Evolutionary conservation across 2,113 vertebrate species (phyloP).

Genomic region (Eulacestoma nigropectus): DNA sequence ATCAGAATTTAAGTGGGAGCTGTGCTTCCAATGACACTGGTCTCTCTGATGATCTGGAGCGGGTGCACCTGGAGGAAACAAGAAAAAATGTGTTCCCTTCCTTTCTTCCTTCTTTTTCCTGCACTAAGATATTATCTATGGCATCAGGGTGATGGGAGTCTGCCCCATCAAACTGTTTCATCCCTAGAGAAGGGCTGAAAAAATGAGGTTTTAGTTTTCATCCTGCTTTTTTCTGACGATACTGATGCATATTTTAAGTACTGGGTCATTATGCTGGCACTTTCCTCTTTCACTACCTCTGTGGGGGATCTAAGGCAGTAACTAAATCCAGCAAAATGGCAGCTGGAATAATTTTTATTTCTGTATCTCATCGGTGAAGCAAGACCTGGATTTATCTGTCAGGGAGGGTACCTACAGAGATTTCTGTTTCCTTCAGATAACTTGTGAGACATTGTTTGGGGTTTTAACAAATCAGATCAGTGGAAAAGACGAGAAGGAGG

Average conservation of each 20-base stretch:
- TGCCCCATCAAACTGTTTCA: neutral
- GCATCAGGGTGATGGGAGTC: neutral
- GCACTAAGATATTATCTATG: rapidly evolving
- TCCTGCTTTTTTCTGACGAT: neutral
- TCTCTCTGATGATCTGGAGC: neutral
- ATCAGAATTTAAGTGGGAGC: neutral
- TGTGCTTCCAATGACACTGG: neutral
- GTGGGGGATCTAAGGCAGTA: neutral
- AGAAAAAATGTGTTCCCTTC: neutral
- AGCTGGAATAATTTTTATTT: neutral
- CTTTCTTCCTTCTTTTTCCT: neutral
- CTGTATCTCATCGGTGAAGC: neutral
- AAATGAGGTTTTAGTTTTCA: neutral
- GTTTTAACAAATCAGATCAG: neutral
- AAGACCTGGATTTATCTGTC: neutral
- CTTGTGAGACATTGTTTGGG: neutral
- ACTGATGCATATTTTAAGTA: neutral
- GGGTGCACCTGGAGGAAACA: neutral
- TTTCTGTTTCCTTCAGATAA: neutral
- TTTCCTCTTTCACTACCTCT: neutral
- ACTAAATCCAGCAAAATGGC: neutral
- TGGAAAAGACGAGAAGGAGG: neutral
- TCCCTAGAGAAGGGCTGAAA: neutral
- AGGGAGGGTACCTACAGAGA: neutral
- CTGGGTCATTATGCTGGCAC: neutral